Base-by-base conservation (phyloP, 2,797 vertebrate genomes). In the Linurgus olivaceus region DNA sequence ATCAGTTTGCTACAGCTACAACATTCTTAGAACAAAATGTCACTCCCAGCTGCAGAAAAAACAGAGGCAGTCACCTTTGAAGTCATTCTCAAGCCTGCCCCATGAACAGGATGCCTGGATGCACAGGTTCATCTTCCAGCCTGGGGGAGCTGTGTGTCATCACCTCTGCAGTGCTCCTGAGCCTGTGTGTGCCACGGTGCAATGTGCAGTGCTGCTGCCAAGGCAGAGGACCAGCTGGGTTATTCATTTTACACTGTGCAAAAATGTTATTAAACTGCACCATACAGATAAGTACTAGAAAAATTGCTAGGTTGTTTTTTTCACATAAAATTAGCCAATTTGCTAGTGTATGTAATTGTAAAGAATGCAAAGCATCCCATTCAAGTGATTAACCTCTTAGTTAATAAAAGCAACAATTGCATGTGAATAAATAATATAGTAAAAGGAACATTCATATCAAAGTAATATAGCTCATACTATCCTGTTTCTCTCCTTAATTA, bases 341-440 rank as follows among this genome's bases (percentile, higher is more conserved):
- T 98, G 97, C 98, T 88, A 73, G 90, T 96, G 94, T 97, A 94
- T 84, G 80, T 92, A 95, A 96, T 97, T 97, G 96, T 97, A 97
- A 97, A 97, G 97, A 96, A 97, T 96, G 97, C 95, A 95, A 97
- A 95, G 95, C 93, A 95, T 93, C 97, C 94, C 93, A 97, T 98
- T 98, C 97, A 97, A 98, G 97, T 98, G 98, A 98, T 98, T 98
- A 98, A 98, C 97, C 97, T 98, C 97, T 97, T 96, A 97, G 98
- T 98, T 98, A 97, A 97, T 98, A 98, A 98, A 98, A 97, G 97
- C 97, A 95, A 98, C 96, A 96, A 96, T 97, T 97, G 96, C 93
- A 55, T 94, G 94, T 97, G 95, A 94, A 97, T 98, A 97, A 98
- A 98, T 98, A 98, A 98, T 97, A 97, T 95, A 96, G 97, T 97